These are phyloP conservation scores for Clytia hemisphaerica DNA, from an alignment of 30 jellyfish, hydroid and myxozoan species.

Conservation along the genomic window DNA sequence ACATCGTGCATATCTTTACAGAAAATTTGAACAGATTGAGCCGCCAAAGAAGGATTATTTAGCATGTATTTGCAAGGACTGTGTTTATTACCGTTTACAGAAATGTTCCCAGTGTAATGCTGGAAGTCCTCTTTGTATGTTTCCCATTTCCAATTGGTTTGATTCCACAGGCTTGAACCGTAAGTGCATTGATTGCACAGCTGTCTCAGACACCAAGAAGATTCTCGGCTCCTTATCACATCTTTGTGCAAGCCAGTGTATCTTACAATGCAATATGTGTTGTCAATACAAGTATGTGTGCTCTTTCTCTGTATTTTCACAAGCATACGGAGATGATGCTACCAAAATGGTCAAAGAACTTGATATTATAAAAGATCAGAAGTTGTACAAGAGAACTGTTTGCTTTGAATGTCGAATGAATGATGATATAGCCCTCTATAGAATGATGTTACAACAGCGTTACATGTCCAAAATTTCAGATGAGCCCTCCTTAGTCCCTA, in stretches of 20 bases:
- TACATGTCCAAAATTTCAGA: conserved; percentile 47
- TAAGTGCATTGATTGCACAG: conserved; percentile 91
- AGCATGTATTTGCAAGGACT: conserved; percentile 83
- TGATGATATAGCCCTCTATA: conserved; percentile 58
- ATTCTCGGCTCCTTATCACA: conserved; percentile 40
- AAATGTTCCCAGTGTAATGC: conserved; percentile 56
- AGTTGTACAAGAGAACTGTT: conserved; percentile 20
- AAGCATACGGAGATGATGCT: conserved; percentile 51
- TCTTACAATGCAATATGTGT: conserved; percentile 71
- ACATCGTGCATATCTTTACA: conserved; percentile 48
- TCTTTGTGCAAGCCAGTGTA: conserved; percentile 66
- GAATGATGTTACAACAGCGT: conserved; percentile 46
- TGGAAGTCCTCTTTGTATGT: conserved; percentile 94
- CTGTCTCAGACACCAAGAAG: conserved; percentile 54
- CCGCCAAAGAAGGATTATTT: conserved; percentile 28
- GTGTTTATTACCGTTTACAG: conserved; percentile 84
- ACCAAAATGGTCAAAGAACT: conserved; percentile 78
- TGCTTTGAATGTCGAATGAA: conserved; percentile 70
- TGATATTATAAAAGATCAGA: conserved; percentile 18
- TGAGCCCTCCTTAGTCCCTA: conserved; percentile 43
- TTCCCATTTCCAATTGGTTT: conserved; percentile 78
- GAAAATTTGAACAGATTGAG: conserved; percentile 54
- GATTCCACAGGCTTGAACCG: conserved; percentile 40
- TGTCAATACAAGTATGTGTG: conserved; percentile 69
- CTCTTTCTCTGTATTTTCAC: conserved; percentile 64